Conservation (phyloP, 2,888 invertebrate species). For the Colletes collaris region DNA sequence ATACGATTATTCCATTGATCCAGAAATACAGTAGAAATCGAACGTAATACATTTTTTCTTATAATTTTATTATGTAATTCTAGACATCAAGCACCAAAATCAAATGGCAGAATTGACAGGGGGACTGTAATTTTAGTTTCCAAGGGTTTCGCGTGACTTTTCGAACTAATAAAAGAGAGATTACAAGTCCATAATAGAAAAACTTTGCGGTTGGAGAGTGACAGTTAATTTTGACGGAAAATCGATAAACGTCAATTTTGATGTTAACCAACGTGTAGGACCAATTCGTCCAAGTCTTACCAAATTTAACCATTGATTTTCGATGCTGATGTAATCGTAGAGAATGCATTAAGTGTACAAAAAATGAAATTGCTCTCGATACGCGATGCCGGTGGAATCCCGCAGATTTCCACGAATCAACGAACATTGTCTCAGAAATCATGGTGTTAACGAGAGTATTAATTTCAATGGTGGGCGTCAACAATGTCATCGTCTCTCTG, state of each 20-base stretch:
- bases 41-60: neutral
- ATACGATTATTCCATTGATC: slow-evolving; percentile 51
- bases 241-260: neutral
- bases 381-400: too few species aligned
- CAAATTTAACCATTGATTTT: too few species aligned
- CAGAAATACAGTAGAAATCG: slow-evolving; percentile 11
- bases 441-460: slow-evolving; percentile 16
- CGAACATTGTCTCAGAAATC: neutral
- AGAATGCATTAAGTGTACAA: too few species aligned
- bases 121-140: slow-evolving; percentile 25
- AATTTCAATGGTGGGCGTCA: slow-evolving; percentile 13
- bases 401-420: too few species aligned
- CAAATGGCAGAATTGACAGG: neutral
- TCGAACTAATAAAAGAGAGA: slow-evolving; percentile 15
- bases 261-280: too few species aligned
- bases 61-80: too few species aligned
- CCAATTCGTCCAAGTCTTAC: too few species aligned
- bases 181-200: slow-evolving; percentile 34
- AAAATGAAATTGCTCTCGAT: too few species aligned
- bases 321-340: too few species aligned
- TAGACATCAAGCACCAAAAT: neutral
- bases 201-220: slow-evolving; percentile 14
- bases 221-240: slow-evolving; percentile 18
- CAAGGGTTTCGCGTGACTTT: neutral
- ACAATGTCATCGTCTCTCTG: slow-evolving; percentile 12